phyloP scores from a whole-genome alignment of 2,113 vertebrate species.

The Telmatochromis brachygnathus region DNA sequence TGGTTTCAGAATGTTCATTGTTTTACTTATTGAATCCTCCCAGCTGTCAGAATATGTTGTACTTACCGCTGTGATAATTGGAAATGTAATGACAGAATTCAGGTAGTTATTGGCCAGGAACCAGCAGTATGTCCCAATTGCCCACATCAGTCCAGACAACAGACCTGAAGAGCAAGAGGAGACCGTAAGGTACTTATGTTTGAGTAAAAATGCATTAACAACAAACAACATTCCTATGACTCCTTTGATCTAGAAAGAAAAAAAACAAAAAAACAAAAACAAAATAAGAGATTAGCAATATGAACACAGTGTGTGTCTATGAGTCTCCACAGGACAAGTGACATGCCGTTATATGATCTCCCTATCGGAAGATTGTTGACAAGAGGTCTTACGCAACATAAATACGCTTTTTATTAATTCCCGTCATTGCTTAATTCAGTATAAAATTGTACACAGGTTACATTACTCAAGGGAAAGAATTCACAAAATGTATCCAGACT shows the following conservation, averaged over 20 bases:
- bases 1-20: not conserved
- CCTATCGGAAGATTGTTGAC: rapidly evolving
- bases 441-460: not conserved
- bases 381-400: not conserved
- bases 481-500: not conserved
- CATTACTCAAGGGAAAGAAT: not conserved
- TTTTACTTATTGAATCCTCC: not conserved
- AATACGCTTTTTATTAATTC: not conserved
- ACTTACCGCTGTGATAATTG: conserved; percentile 84
- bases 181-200: not conserved
- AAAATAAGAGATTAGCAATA: not conserved
- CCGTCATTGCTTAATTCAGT: not conserved
- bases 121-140: conserved; percentile 80
- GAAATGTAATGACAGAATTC: conserved; percentile 80
- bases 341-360: not conserved
- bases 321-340: not conserved
- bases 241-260: not conserved
- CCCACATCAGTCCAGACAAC: conserved; percentile 82
- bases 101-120: conserved; percentile 82
- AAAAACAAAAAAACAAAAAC: rapidly evolving
- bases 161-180: conserved; percentile 64
- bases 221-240: not conserved
- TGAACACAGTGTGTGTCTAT: not conserved
- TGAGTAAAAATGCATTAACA: not conserved
- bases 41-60: not conserved